Evolutionary conservation across 2,888 invertebrate species (phyloP), one percentile per base, ranked within the genome.

Genomic region (Rhodophaea formosa): DNA sequence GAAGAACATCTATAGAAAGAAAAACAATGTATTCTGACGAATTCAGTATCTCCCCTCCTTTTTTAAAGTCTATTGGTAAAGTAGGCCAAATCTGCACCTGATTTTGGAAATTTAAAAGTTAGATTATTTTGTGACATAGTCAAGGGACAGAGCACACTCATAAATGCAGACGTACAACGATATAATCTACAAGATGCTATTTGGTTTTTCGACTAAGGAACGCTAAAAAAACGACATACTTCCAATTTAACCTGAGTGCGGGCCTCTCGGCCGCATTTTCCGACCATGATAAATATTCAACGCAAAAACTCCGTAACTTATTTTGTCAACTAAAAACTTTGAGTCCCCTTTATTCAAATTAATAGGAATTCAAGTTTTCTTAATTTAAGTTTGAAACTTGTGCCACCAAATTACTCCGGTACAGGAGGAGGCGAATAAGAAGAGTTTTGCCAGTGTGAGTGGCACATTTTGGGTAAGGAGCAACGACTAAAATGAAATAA

Each of bases 291-390:
- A 56, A 64, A 62, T 64, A 64, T 64, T 62, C 63, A 62, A 60
- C 59, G 52, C 47, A 63, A 63, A 66, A 68, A 64, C 62, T 68
- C 55, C 44, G 51, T 47, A 63, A 63, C 63, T 61, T 61, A 62
- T 65, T 63, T 63, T 65, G 66, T 65, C 62, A 64, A 62, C 58
- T 62, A 57, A 59, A 61, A 70, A 67, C 63, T 69, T 69, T 59
- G 54, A 61, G 66, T 64, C 63, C 60, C 63, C 60, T 65, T 67
- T 68, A 65, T 67, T 66, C 62, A 68, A 71, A 68, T 68, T 65
- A 66, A 68, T 70, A 65, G 62, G 64, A 63, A 68, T 65, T 60
- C 62, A 66, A 69, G 68, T 72, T 71, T 68, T 67, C 62, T 65
- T 70, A 67, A 72, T 70, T 70, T 69, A 71, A 72, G 61, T 70